Conservation (phyloP, 2,797 vertebrate genomes). For the Tinamus major region DNA sequence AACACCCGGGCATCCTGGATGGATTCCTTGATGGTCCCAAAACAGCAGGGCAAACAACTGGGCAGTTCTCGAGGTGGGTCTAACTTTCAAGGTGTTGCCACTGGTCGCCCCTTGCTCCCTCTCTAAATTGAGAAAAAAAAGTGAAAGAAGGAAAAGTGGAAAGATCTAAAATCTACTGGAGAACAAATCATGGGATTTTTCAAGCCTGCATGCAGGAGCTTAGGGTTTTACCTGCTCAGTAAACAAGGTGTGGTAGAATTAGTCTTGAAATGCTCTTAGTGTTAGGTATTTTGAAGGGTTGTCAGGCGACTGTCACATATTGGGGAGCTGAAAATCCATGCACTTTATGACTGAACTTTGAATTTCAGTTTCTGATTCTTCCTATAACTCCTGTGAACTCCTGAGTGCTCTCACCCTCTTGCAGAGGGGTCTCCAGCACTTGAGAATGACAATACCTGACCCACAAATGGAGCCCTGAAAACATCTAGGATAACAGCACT, state of each 20-base stretch:
- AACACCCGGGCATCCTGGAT: no score
- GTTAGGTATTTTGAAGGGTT: background rate
- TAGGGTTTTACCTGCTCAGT: background rate
- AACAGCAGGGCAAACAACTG: no score
- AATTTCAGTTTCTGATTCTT: background rate
- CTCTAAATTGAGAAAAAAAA: no score
- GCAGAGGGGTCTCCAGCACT: background rate
- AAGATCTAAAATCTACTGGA: no score
- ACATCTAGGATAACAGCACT: background rate
- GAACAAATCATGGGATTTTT: background rate
- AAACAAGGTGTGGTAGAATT: background rate
- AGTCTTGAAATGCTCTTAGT: background rate
- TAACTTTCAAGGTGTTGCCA: no score
- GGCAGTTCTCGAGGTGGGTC: no score
- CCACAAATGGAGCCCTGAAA: background rate
- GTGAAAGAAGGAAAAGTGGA: no score
- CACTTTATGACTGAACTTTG: background rate
- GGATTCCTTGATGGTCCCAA: no score
- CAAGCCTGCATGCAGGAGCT: background rate
- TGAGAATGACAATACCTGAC: background rate
- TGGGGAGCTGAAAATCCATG: background rate
- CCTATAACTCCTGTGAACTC: background rate
- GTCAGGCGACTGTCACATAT: background rate
- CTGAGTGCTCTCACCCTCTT: background rate
- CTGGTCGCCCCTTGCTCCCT: no score